Base-by-base conservation (phyloP, 2,797 vertebrate species). In the Lophotriccus pileatus region DNA sequence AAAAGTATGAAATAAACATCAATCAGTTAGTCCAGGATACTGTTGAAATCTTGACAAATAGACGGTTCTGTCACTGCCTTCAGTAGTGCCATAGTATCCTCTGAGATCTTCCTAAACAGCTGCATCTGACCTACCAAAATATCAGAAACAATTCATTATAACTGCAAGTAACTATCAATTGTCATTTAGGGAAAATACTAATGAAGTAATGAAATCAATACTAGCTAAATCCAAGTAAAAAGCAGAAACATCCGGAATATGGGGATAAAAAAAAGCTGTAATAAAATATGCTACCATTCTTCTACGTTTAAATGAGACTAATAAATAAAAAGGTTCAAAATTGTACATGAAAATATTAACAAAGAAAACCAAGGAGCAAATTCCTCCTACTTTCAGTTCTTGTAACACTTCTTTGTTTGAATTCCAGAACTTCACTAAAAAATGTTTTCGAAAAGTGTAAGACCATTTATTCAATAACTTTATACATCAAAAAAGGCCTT, bases 41-140 rank as follows among this genome's bases (percentile, higher is more conserved):
- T 50, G 91, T 79, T 94, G 93, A 98, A 98, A 85, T 98, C 98
- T 55, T 76, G 9, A 63, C 82, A 94, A 66, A 97, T 28, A 28
- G 95, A 50, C 0, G 97, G 96, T 22, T 97, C 62, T 7, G 96
- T 87, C 7, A 96, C 96, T 6, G 90, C 43, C 55, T 82, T 68
- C 59, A 98, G 94, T 15, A 96, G 59, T 6, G 74, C 23, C 94
- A 97, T 50, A 0, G 96, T 98, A 9, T 70, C 43, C 39, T 56
- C 6, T 1, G 97, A 95, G n/a, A 98, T 95, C 34, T 55, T 97
- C 58, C 5, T 77, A 34, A 84, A 60, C 2, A 98, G 89, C 44
- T 17, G 67, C 4, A 25, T 76, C 76, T 95, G 94, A 90, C 97
- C 98, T 98, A 62, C 9, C 72, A 94, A 94, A 82, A 90, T 18